Base-by-base conservation (phyloP, 2,888 invertebrate genomes). In the Dryomyza anilis region DNA sequence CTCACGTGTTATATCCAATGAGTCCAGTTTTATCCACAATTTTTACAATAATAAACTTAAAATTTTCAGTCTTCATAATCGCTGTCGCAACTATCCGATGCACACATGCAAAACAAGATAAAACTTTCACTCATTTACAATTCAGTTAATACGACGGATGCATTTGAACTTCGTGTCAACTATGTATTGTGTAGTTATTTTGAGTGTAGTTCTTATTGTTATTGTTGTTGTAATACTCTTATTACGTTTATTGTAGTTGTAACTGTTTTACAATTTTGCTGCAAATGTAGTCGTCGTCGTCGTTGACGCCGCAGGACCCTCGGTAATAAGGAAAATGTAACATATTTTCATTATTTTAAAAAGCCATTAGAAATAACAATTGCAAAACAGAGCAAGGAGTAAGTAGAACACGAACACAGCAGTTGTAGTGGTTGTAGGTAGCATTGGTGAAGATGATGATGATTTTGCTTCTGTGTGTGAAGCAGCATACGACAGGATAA, bases 181-280 rank as follows among this genome's bases (percentile, higher is more conserved):
- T 66, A n/a, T 39, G 25, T 50, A 53, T 45, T 52, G 60, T 64
- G 63, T 58, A 27, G 36, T 25, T 27, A 45, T 56, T 67, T 65
- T 69, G 68, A 70, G 63, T 64, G 68, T 59, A 66, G 63, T 50
- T 66, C 62, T 50, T 65, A 72, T 63, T 64, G 69, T 59, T 67
- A 62, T 50, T 66, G 65, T 50, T 65, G 29, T 64, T 69, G 67
- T 67, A 23, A 46, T 39, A 6, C 3, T 2, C 4, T 21, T 46
- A 29, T 63, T 45, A 45, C 36, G 61, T 8, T 29, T 61, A 33
- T 55, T 56, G 39, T 29, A 46, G 50, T 65, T 46, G 45, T 50
- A 23, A 5, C 43, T 21, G 23, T n/a, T n/a, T n/a, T n/a, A 29
- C 27, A 39, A 19, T 48, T 25, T 50, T 30, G 64, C 30, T 64